Conservation (phyloP, 2,888 invertebrate species). For the Zeuzera pyrina region DNA sequence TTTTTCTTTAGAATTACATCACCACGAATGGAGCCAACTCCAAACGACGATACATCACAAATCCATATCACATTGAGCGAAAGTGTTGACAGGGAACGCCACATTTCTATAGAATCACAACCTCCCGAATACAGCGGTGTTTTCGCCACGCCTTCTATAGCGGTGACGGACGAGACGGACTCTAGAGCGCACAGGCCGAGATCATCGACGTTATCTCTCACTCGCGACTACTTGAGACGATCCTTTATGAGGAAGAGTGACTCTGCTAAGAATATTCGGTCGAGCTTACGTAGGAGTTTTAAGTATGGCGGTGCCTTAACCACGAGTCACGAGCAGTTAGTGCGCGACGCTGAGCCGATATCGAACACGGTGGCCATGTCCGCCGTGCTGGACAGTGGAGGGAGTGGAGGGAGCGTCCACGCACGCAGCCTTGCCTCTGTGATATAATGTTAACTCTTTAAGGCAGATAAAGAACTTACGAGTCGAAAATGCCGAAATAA, state of each 20-base stretch:
- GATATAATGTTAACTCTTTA: too few relatives aligned
- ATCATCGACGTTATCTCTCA: conserved; percentile 44
- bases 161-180: conserved; percentile 47
- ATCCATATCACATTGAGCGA: conserved; percentile 59
- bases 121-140: conserved; percentile 38
- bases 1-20: conserved; percentile 56
- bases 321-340: conserved; percentile 73
- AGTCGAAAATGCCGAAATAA: too few relatives aligned
- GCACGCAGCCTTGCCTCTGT: conserved; percentile 50
- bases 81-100: conserved; percentile 39
- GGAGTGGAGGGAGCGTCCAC: conserved; percentile 37
- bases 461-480: too few relatives aligned
- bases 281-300: conserved; percentile 55
- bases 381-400: conserved; percentile 41
- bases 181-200: conserved; percentile 27
- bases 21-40: conserved; percentile 29
- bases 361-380: conserved; percentile 65
- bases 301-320: conserved; percentile 53
- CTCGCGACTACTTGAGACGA: conserved; percentile 46
- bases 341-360: conserved; percentile 75
- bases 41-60: conserved; percentile 40
- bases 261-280: conserved; percentile 54
- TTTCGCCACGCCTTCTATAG: conserved; percentile 34
- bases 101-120: conserved; percentile 20
- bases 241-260: conserved; percentile 59